phyloP scores from a whole-genome alignment of 2,797 vertebrate genomes.

The Falco cherrug region DNA sequence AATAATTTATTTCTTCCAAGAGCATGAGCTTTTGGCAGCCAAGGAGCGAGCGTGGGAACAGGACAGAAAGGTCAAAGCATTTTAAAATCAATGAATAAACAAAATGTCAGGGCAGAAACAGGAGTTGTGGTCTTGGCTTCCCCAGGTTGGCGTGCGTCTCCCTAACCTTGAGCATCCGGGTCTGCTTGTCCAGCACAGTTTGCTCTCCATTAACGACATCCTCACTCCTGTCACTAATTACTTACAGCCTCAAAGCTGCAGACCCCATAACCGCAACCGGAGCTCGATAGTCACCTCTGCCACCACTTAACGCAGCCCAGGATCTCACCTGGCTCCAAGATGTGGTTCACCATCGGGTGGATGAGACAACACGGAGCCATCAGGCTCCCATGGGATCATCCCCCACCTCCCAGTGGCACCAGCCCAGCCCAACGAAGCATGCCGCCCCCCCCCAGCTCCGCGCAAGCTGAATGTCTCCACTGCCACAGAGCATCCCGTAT shows the following conservation, averaged over 20 bases:
- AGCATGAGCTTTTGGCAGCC: not conserved
- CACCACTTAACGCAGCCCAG: not conserved
- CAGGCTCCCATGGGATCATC: not conserved
- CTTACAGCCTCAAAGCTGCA: not conserved
- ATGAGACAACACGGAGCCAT: not conserved
- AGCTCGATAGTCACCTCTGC: not conserved
- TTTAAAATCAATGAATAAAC: not conserved
- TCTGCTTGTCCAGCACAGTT: not conserved
- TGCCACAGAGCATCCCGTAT: not conserved
- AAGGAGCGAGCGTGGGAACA: not conserved
- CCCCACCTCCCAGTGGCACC: not conserved
- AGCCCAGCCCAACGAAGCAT: not conserved
- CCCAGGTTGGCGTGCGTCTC: not conserved
- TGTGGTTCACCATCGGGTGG: not conserved
- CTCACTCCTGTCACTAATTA: not conserved
- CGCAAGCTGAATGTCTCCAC: not conserved
- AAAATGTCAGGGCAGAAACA: not conserved
- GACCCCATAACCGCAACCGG: not conserved
- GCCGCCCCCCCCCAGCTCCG: accelerated
- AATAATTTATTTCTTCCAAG: not conserved
- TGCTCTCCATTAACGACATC: too few species aligned
- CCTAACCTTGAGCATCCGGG: too few species aligned
- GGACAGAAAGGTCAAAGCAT: not conserved
- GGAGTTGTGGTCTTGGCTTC: not conserved
- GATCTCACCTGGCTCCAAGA: not conserved